A percentile compares a stretch with the other conserved stretches of the same genome.
Conservation (phyloP, 2,113 vertebrate species). For the Eolophus roseicapilla region DNA sequence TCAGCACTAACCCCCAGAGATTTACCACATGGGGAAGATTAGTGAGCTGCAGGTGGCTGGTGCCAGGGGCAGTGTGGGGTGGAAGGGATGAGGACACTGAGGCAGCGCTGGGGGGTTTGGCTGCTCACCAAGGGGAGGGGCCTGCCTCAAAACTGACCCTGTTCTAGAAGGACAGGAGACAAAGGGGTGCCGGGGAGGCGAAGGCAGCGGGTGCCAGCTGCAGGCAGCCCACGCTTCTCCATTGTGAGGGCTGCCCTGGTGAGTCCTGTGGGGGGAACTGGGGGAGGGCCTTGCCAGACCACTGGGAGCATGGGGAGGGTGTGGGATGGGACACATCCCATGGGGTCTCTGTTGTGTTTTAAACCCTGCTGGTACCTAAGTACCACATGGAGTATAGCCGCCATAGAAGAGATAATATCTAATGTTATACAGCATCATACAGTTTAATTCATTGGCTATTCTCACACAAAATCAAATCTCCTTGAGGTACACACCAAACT, state of each 20-base stretch:
- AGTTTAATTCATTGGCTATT: neutral
- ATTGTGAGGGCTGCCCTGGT: accelerated
- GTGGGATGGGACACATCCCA: neutral
- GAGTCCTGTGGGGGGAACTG: accelerated
- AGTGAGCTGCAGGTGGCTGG: no score
- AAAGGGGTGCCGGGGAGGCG: neutral
- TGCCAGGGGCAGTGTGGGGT: accelerated
- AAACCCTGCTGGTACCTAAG: neutral
- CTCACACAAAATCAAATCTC: neutral
- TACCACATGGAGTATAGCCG: neutral
- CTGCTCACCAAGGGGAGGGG: neutral
- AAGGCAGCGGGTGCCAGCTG: neutral
- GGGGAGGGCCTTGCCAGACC: neutral
- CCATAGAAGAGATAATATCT: neutral
- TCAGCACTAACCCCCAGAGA: neutral
- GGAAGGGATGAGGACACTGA: neutral
- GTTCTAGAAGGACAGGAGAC: neutral
- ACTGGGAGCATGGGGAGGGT: accelerated
- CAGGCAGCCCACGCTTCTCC: neutral
- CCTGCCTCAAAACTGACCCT: no score
- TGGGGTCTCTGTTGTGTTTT: neutral
- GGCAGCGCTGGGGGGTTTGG: neutral
- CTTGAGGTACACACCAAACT: neutral
- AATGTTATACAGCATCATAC: neutral
- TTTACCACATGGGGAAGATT: neutral